These are phyloP conservation scores for Fregata magnificens DNA, from an alignment of 2,113 vertebrate genomes.

Conservation along the genomic window DNA sequence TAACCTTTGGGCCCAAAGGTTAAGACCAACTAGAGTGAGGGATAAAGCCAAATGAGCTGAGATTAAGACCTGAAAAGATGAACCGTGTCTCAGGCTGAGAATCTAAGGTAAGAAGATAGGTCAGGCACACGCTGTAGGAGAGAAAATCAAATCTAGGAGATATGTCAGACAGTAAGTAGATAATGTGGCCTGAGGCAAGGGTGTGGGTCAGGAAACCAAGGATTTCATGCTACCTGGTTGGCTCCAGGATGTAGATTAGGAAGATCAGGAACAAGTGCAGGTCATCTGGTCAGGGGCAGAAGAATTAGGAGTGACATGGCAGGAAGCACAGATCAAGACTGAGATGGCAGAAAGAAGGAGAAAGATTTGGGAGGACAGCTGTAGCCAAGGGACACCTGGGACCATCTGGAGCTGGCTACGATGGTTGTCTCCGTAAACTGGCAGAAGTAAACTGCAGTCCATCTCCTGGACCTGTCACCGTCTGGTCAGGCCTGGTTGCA, in stretches of 20 bases:
- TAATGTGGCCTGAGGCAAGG: not conserved
- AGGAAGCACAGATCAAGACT: not conserved
- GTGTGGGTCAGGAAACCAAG: not conserved
- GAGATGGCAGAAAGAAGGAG: not conserved
- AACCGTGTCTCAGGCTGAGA: not conserved
- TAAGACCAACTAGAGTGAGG: not conserved
- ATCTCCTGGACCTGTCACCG: not conserved
- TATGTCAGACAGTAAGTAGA: not conserved
- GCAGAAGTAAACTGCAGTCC: not conserved
- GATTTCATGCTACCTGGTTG: not conserved
- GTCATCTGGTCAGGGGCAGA: not conserved
- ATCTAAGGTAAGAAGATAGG: not conserved
- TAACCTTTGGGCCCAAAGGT: not conserved
- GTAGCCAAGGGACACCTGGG: not conserved
- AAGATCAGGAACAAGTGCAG: not conserved
- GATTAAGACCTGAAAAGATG: not conserved
- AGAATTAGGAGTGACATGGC: not conserved
- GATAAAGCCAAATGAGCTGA: not conserved
- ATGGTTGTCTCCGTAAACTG: not conserved
- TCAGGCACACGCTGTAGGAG: not conserved
- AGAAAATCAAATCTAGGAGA: not conserved
- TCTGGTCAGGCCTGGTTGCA: not conserved
- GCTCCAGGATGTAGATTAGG: not conserved
- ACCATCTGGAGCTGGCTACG: accelerated
- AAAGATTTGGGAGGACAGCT: not conserved